phyloP scores from a whole-genome alignment of 2,888 invertebrate species.

The Gonocerus acuteangulatus region DNA sequence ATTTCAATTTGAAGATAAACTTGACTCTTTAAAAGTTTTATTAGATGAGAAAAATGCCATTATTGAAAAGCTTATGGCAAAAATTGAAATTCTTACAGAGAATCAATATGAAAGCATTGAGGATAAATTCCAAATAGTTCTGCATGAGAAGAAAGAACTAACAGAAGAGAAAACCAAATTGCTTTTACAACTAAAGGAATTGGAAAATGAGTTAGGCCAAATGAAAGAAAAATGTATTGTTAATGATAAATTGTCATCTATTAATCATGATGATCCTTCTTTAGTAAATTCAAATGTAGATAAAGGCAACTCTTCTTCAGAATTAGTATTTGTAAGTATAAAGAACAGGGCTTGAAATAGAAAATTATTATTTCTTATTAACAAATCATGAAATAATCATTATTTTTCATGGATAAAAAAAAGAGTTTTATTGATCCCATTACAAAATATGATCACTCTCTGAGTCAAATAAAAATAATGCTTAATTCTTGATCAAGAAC shows the following conservation, averaged over 20 bases:
- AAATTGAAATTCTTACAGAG: slow-evolving; percentile 10
- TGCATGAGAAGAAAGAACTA: slow-evolving; percentile 25
- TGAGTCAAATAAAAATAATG: no score
- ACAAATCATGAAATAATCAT: no score
- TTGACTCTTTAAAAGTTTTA: slow-evolving; percentile 21
- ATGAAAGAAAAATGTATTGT: neutral
- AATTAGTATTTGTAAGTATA: no score
- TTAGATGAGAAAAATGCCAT: slow-evolving; percentile 20
- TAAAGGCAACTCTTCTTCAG: no score
- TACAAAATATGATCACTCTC: no score
- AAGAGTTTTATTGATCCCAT: no score
- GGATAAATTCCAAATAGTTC: slow-evolving; percentile 17
- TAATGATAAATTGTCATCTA: neutral
- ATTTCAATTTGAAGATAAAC: slow-evolving; percentile 32
- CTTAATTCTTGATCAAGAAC: no score
- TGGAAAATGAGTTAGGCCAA: neutral
- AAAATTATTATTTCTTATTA: no score
- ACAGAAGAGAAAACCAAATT: slow-evolving; percentile 20
- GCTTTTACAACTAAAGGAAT: neutral
- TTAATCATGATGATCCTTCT: no score
- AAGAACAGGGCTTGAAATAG: no score
- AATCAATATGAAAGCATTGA: slow-evolving; percentile 6
- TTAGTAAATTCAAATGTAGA: no score
- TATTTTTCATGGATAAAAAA: no score
- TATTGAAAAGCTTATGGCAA: slow-evolving; percentile 16